These are phyloP conservation scores for Sarotherodon lohbergeri DNA, from an alignment of 2,113 vertebrate genomes.

Conservation along the genomic window DNA sequence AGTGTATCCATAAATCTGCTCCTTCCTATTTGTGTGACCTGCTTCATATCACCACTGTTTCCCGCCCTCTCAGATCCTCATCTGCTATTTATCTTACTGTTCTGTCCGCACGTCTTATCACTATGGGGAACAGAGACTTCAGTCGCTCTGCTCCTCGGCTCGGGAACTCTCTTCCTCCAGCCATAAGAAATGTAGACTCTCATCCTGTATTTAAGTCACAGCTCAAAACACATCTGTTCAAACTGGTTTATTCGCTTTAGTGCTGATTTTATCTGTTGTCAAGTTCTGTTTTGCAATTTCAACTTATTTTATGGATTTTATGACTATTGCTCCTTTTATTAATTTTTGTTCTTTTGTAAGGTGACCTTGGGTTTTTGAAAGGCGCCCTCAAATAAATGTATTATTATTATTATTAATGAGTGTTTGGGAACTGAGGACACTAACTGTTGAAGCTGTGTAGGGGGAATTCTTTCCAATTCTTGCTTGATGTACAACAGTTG, in stretches of 20 bases:
- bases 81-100: rapidly evolving
- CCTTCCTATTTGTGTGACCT: neutral
- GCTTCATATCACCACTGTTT: neutral
- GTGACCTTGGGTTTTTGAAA: neutral
- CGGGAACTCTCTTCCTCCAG: too few relatives aligned
- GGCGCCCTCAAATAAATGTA: neutral
- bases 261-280: neutral
- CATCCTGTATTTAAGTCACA: too few relatives aligned
- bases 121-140: rapidly evolving
- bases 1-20: neutral
- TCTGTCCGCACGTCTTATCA: rapidly evolving
- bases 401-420: neutral
- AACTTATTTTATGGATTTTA: neutral
- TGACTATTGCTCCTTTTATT: neutral
- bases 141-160: neutral
- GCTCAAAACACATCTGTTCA: too few relatives aligned
- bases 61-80: rapidly evolving
- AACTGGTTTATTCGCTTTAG: too few relatives aligned
- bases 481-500: neutral
- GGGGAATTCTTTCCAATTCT: neutral
- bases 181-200: too few relatives aligned
- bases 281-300: neutral
- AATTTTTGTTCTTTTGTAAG: neutral
- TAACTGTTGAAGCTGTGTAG: neutral
- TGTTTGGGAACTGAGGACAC: neutral